Percentiles rank a stretch among this genome's conserved stretches.
phyloP scores from a whole-genome alignment of 2,797 vertebrate species.

The Tauraco hartlaubi region DNA sequence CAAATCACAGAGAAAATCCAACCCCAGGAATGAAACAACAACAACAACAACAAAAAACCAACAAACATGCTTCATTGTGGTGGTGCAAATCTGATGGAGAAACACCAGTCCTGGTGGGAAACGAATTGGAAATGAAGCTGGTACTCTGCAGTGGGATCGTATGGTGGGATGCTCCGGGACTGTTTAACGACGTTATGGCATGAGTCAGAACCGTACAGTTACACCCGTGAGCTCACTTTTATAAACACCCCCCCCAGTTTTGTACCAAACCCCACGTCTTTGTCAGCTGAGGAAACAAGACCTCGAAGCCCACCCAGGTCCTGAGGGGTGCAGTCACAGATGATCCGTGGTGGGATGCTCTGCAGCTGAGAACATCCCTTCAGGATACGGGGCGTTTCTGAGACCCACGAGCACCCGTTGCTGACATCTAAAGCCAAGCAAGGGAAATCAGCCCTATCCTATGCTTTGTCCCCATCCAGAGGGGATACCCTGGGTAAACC shows the following conservation, averaged over 20 bases:
- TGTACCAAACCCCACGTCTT: background rate
- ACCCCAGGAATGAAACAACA: background rate
- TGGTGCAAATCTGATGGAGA: background rate
- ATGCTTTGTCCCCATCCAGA: background rate
- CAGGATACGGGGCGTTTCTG: background rate
- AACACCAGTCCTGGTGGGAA: background rate
- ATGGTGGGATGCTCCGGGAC: background rate
- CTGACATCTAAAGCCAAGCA: background rate
- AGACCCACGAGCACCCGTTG: fast-evolving
- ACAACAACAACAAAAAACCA: background rate
- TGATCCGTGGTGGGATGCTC: background rate
- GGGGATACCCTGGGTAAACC: background rate
- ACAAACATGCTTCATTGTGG: background rate
- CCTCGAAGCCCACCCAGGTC: fast-evolving
- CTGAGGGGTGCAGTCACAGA: background rate
- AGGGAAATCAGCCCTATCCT: background rate
- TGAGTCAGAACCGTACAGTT: background rate
- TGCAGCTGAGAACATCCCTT: background rate
- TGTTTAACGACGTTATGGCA: background rate
- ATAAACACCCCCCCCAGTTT: fast-evolving
- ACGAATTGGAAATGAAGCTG: background rate
- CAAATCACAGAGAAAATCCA: background rate
- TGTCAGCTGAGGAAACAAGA: background rate
- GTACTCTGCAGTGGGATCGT: background rate
- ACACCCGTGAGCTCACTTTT: fast-evolving